phyloP scores from a whole-genome alignment of 2,113 vertebrate genomes.

The Calypte anna region DNA sequence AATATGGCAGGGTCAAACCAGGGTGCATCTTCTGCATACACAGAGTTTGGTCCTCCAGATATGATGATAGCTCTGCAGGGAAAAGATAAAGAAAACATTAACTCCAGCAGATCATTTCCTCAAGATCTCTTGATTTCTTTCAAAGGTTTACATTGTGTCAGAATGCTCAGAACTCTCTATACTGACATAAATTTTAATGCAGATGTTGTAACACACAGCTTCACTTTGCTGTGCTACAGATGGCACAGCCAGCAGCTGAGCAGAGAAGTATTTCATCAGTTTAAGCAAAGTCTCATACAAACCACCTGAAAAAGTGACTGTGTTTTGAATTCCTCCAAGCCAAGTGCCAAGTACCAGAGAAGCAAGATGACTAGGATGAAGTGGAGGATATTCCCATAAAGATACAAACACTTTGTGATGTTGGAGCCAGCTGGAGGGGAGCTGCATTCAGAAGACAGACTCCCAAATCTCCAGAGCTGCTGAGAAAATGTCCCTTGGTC shows the following conservation, averaged over 20 bases:
- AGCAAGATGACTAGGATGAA: neutral
- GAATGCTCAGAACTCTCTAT: fast-evolving
- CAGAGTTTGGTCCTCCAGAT: constrained; percentile 97
- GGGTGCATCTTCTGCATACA: constrained; percentile 97
- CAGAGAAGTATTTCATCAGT: neutral
- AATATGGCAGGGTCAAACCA: constrained; percentile 99
- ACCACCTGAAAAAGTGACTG: neutral
- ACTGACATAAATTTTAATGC: neutral
- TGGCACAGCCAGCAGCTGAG: neutral
- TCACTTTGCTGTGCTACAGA: neutral
- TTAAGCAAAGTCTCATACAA: neutral
- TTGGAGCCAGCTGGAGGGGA: neutral
- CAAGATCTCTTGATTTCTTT: neutral
- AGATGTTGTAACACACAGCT: neutral
- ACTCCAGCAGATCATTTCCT: fast-evolving
- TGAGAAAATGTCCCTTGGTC: neutral
- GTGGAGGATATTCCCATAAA: neutral
- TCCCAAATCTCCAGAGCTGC: neutral
- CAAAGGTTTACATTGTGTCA: fast-evolving
- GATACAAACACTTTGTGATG: fast-evolving
- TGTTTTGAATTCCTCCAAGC: neutral
- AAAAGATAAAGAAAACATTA: neutral
- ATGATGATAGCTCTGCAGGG: constrained; percentile 92
- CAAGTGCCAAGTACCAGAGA: neutral
- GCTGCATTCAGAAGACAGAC: neutral